phyloP scores from a whole-genome alignment of 2,113 vertebrate species.

The Oxyruncus cristatus region DNA sequence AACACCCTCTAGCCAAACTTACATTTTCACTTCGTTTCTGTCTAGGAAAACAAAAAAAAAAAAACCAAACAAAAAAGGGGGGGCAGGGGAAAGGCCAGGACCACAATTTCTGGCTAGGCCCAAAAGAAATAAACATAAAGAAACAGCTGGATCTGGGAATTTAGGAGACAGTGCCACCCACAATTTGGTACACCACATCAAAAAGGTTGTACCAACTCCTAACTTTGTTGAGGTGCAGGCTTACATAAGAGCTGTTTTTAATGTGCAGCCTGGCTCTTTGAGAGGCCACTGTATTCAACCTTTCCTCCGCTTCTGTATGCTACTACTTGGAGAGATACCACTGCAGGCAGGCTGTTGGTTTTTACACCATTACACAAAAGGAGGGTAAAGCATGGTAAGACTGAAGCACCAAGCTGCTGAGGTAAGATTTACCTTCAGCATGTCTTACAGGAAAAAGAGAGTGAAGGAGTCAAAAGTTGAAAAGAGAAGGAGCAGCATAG shows the following conservation, averaged over 20 bases:
- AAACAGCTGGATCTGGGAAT: background rate
- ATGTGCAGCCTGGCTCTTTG: background rate
- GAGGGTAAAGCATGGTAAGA: background rate
- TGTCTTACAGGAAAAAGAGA: background rate
- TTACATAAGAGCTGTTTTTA: background rate
- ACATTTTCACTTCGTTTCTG: background rate
- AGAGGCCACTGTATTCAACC: background rate
- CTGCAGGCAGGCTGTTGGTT: background rate
- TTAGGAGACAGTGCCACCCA: background rate
- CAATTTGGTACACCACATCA: accelerated
- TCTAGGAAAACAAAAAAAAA: too few relatives aligned
- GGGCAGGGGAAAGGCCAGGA: accelerated
- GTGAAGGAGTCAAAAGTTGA: background rate
- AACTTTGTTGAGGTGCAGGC: background rate
- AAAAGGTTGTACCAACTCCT: background rate
- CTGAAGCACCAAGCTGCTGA: background rate
- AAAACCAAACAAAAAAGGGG: background rate
- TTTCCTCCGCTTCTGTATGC: background rate
- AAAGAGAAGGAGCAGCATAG: background rate
- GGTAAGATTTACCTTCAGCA: background rate
- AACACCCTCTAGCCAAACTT: background rate
- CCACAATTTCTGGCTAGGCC: background rate
- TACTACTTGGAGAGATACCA: background rate
- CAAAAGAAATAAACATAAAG: background rate
- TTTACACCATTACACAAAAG: background rate